Base-by-base conservation (phyloP, 2,113 vertebrate genomes). In the Hepsetus odoe region DNA sequence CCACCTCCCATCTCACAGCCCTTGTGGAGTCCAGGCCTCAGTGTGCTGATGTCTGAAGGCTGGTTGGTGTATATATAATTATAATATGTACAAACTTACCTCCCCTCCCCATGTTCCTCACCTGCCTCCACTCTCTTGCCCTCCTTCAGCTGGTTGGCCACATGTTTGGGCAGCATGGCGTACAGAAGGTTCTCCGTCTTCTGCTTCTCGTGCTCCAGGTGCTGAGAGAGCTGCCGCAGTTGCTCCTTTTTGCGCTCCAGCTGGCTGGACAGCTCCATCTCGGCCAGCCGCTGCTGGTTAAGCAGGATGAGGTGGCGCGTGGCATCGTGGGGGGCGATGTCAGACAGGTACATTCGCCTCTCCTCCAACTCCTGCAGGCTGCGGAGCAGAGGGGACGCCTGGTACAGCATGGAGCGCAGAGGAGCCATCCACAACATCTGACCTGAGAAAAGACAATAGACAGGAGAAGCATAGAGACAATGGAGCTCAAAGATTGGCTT, bases 211-310 rank as follows among this genome's bases (percentile, higher is more conserved):
- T 93, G 91, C 80, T 93, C 91, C 72, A 94, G 86, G 74, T 94
- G 91, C 77, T 94, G 91, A 0, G 93, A 94, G 33, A 94, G 77
- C 32, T 92, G 83, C 26, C 90, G 72, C 44, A 94, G 88, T 28
- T 94, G 91, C 56, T 94, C 93, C 74, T 94, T 94, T 83, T 94
- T 94, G n/a, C 85, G 89, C 77, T 94, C 92, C 67, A 95, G 79
- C 72, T 94, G 88, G 64, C 88, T 91, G 82, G 89, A 93, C 81
- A 95, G 84, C 71, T 94, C 89, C 18, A 64, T 91, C 82, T 95
- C 91, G 0, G 87, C 86, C 51, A 94, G 81, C 0, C 90, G 72
- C 59, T 93, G 90, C 82, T 92, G 90, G 87, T 93, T 95, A 67
- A 94, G 89, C 20, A 91, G 89, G 71, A 90, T 87, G 74, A 94